Evolutionary conservation across 2,113 vertebrate genomes (phyloP), one percentile per base, ranked within the genome.

Genomic region (Percopsis transmontana): DNA sequence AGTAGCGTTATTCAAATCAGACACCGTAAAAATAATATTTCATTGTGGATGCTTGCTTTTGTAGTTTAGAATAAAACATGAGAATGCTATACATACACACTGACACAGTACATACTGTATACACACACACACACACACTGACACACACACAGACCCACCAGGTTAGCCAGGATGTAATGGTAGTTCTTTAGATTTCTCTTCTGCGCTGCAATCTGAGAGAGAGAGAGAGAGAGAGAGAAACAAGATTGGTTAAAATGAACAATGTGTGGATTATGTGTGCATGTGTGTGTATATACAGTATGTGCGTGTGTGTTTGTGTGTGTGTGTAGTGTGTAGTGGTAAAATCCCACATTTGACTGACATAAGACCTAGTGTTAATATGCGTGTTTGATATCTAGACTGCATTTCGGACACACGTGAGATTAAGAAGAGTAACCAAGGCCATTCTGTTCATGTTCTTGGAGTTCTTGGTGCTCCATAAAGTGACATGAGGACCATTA

Each of bases 111-210:
- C 21, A 54, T 19, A 20, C 50, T 19, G n/a, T 20, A n/a, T 19
- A 56, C 16, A 39, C 23, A 40, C 21, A 24, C 18, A 55, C 14
- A 16, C 18, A 55, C 13, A 39, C 33, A 52, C n/a, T 18, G 41
- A 40, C 1, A 13, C 21, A 3, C 15, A 11, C 47, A 74, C 40
- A 62, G 54, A 91, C 95, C 96, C 89, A 98, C 97, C 95, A 98
- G 87, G 76, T 95, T 99, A 77, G 94, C 94, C 59, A 99, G 92
- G 77, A 99, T 95, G 87, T 94, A 99, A 66, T 99, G 96, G 80
- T 99, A 99, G 10, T 94, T 96, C 10, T 97, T 97, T 67, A 97
- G 88, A 20, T 97, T 97, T 80, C 95, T 97, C 86, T 90, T 96
- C 75, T 98, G 93, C 68, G 91, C 93, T 63, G 96, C 90, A 39